These are phyloP conservation scores for Arion vulgaris DNA, from an alignment of 1,140 invertebrate genomes.

Conservation along the genomic window DNA sequence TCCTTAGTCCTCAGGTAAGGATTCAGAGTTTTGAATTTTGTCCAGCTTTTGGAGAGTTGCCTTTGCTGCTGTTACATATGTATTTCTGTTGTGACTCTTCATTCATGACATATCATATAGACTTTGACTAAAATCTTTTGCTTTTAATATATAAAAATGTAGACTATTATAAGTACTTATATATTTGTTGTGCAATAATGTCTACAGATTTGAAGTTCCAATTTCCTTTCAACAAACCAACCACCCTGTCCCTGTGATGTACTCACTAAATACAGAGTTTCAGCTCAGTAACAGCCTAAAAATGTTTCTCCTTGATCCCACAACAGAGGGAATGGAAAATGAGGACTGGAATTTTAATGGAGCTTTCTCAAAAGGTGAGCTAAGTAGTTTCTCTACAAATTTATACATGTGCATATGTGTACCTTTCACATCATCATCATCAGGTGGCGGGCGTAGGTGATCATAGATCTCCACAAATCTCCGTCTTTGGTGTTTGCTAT, in stretches of 20 bases:
- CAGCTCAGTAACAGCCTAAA: constrained; percentile 72
- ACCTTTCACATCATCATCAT: too few species aligned
- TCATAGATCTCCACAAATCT: too few species aligned
- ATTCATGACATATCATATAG: too few species aligned
- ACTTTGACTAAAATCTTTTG: too few species aligned
- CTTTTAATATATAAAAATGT: too few species aligned
- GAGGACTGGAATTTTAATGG: constrained; percentile 70
- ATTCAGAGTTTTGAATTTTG: too few species aligned
- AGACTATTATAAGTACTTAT: background rate
- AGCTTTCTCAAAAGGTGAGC: constrained; percentile 61
- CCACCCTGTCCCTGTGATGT: constrained; percentile 73
- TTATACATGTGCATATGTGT: background rate
- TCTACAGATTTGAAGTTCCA: constrained; percentile 71
- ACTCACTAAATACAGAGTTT: constrained; percentile 74
- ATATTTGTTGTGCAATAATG: background rate
- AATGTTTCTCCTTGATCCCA: constrained; percentile 69
- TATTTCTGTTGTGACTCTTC: too few species aligned
- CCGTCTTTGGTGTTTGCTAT: too few species aligned
- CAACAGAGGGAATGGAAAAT: constrained; percentile 49
- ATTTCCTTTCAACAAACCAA: constrained; percentile 74
- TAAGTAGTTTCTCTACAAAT: background rate
- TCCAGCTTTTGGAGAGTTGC: too few species aligned
- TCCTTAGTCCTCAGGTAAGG: too few species aligned
- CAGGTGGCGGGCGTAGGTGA: too few species aligned
- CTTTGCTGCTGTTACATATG: too few species aligned